Percentiles rank a stretch among this genome's conserved stretches.
phyloP scores from a whole-genome alignment of 2,113 vertebrate species.

The Corydoras sp. region DNA sequence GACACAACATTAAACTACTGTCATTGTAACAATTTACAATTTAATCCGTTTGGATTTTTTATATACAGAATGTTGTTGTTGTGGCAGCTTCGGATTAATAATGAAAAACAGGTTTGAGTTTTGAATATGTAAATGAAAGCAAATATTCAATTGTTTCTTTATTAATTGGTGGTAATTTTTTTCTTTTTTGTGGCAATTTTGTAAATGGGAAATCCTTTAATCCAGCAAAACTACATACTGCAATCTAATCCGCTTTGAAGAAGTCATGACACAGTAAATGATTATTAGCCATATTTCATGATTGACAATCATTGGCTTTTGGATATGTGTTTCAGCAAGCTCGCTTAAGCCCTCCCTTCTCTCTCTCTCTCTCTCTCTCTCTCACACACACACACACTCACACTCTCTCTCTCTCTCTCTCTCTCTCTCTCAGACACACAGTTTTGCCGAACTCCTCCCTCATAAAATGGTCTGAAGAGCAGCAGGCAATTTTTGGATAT shows the following conservation, averaged over 20 bases:
- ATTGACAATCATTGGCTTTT: constrained; percentile 16
- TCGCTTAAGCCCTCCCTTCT: constrained; percentile 3
- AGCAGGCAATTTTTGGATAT: constrained; percentile 47
- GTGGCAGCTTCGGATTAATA: not conserved
- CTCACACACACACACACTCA: not conserved
- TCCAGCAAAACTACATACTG: no score
- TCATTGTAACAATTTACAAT: no score
- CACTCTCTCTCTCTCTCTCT: not conserved
- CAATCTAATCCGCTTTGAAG: no score
- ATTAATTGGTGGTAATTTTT: no score
- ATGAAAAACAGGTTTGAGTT: not conserved
- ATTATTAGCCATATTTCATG: constrained; percentile 1
- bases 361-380: not conserved
- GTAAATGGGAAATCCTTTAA: no score
- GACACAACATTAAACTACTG: no score
- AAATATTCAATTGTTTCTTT: no score
- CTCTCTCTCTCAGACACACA: not conserved
- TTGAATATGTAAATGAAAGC: not conserved
- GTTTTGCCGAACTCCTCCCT: not conserved
- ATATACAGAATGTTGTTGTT: no score
- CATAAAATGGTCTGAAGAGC: constrained; percentile 38
- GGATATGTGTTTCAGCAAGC: constrained; percentile 2
- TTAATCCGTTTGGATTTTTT: no score
- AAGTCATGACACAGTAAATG: no score
- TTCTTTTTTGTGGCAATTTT: no score